A percentile compares a stretch with the other conserved stretches of the same genome.
Conservation (phyloP, 2,113 vertebrate species). For the Tichodroma muraria region DNA sequence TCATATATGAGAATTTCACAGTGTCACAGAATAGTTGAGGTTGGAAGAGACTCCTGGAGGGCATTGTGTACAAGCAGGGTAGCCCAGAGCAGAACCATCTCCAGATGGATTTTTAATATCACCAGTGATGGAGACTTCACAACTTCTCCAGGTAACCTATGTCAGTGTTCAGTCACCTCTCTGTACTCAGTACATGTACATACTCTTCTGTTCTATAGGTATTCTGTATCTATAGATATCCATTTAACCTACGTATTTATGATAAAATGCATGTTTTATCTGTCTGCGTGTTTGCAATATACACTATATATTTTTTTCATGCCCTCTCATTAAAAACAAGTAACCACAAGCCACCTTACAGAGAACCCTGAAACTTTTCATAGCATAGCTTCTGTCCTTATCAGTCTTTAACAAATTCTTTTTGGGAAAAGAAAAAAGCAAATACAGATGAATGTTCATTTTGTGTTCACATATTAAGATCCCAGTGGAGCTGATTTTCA, state of each 20-base stretch:
- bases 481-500: background rate
- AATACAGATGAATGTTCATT: background rate
- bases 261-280: background rate
- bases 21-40: background rate
- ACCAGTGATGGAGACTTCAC: background rate
- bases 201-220: background rate
- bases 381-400: background rate
- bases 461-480: background rate
- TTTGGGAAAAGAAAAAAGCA: background rate
- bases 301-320: background rate
- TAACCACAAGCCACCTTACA: background rate
- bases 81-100: background rate
- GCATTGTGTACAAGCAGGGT: background rate
- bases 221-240: background rate
- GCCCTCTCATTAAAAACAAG: background rate
- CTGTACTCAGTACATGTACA: accelerated
- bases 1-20: background rate
- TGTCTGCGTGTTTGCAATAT: background rate
- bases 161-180: background rate
- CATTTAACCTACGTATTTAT: background rate
- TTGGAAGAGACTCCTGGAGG: background rate
- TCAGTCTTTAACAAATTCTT: background rate
- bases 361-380: background rate
- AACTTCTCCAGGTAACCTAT: background rate
- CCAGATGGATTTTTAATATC: background rate